phyloP scores from a whole-genome alignment of 2,888 invertebrate genomes.

The Hanleya hanleyi region DNA sequence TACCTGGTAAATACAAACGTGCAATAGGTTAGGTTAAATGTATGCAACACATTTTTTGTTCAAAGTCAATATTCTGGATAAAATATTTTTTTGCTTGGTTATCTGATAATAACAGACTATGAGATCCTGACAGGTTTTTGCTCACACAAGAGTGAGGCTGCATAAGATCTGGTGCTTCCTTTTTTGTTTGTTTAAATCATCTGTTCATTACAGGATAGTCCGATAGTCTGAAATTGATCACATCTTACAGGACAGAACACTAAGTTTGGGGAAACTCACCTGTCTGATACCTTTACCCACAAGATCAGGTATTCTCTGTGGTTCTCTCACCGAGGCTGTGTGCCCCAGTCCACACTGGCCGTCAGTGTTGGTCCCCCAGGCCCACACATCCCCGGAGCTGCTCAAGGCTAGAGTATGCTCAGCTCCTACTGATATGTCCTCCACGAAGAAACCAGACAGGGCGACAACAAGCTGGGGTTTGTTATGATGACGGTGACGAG shows the following conservation, averaged over 20 bases:
- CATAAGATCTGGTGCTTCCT: too few relatives aligned
- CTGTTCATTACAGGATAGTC: too few relatives aligned
- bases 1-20: too few relatives aligned
- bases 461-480: conserved; percentile 76
- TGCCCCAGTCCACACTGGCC: conserved; percentile 79
- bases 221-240: too few relatives aligned
- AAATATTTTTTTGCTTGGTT: background rate
- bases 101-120: too few relatives aligned
- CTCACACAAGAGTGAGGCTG: too few relatives aligned
- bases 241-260: too few relatives aligned
- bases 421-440: conserved; percentile 79
- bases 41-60: background rate
- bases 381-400: conserved; percentile 77
- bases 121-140: too few relatives aligned
- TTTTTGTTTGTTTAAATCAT: too few relatives aligned
- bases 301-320: conserved; percentile 76
- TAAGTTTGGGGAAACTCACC: too few relatives aligned
- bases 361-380: conserved; percentile 80
- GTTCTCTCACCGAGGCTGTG: conserved; percentile 77
- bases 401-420: conserved; percentile 79
- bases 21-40: background rate
- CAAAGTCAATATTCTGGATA: background rate
- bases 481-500: conserved; percentile 74
- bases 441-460: conserved; percentile 76
- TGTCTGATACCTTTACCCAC: conserved; percentile 77